A percentile compares a stretch with the other conserved stretches of the same genome.
Conservation (phyloP, 2,888 invertebrate species). For the Acrocyrtus sp. region DNA sequence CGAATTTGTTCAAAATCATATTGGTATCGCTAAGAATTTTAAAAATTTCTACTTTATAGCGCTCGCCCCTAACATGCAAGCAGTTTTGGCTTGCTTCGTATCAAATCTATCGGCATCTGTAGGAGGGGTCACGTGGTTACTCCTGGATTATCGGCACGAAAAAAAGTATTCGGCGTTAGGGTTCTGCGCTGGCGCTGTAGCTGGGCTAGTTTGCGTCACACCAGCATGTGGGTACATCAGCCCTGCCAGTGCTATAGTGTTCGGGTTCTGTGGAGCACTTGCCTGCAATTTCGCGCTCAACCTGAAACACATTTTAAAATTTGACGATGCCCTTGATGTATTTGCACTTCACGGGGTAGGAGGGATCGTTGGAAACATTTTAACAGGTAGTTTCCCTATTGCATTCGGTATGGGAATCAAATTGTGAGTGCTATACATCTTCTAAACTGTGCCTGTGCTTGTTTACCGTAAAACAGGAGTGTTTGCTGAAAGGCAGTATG, state of each 20-base stretch:
- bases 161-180: slow-evolving; percentile 58
- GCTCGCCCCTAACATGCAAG: slow-evolving; percentile 38
- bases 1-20: neutral
- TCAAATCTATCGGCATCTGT: slow-evolving; percentile 57
- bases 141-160: slow-evolving; percentile 55
- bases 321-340: slow-evolving; percentile 61
- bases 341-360: slow-evolving; percentile 61
- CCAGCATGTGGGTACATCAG: slow-evolving; percentile 57
- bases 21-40: neutral
- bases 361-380: slow-evolving; percentile 60
- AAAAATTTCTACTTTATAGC: slow-evolving; percentile 12
- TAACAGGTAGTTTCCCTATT: slow-evolving; percentile 50
- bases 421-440: neutral
- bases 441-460: neutral
- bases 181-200: slow-evolving; percentile 59
- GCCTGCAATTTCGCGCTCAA: slow-evolving; percentile 57
- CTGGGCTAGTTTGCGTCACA: slow-evolving; percentile 57
- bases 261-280: slow-evolving; percentile 56
- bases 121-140: slow-evolving; percentile 57
- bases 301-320: slow-evolving; percentile 47
- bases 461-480: slow-evolving; percentile 25
- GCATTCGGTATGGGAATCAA: neutral
- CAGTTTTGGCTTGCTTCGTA: slow-evolving; percentile 53
- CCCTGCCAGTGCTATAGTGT: slow-evolving; percentile 46
- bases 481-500: slow-evolving; percentile 58